Percentiles rank a stretch among this genome's conserved stretches.
Conservation (phyloP, 2,888 invertebrate species). For the Metellina segmentata region DNA sequence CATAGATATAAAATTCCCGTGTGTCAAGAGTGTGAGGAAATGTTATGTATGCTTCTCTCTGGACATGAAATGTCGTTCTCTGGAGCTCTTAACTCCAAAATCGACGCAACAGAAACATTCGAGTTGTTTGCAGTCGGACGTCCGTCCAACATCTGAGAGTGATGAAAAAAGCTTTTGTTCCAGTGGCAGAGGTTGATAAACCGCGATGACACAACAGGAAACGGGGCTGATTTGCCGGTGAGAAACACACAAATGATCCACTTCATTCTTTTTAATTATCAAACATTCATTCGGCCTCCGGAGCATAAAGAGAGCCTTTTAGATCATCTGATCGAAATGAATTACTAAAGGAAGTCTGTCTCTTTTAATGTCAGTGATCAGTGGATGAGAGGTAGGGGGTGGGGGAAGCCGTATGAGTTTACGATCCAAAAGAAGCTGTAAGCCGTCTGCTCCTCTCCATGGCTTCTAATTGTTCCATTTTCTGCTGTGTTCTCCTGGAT, state of each 20-base stretch:
- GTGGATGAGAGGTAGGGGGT: too few species aligned
- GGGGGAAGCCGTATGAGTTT: not conserved
- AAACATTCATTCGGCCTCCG: not conserved
- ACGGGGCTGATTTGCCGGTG: slow-evolving; percentile 37
- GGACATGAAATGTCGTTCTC: too few species aligned
- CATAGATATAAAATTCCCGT: too few species aligned
- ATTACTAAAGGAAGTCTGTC: not conserved
- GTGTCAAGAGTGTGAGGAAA: too few species aligned
- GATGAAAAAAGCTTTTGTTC: too few species aligned
- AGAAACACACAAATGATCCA: not conserved
- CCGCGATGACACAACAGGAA: slow-evolving; percentile 58
- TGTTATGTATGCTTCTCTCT: too few species aligned
- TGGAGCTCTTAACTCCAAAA: too few species aligned
- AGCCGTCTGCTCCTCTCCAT: not conserved
- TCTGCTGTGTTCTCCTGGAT: not conserved
- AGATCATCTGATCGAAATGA: not conserved
- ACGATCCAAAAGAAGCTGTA: not conserved
- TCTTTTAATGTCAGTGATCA: not conserved
- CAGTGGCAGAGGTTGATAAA: slow-evolving; percentile 30
- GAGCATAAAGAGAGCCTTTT: not conserved
- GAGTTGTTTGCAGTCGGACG: too few species aligned
- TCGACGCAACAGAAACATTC: too few species aligned
- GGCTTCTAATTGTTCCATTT: not conserved
- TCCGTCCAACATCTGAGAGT: too few species aligned
- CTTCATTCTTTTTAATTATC: not conserved